Base-by-base conservation (phyloP, 2,797 vertebrate genomes). In the Clamator glandarius region DNA sequence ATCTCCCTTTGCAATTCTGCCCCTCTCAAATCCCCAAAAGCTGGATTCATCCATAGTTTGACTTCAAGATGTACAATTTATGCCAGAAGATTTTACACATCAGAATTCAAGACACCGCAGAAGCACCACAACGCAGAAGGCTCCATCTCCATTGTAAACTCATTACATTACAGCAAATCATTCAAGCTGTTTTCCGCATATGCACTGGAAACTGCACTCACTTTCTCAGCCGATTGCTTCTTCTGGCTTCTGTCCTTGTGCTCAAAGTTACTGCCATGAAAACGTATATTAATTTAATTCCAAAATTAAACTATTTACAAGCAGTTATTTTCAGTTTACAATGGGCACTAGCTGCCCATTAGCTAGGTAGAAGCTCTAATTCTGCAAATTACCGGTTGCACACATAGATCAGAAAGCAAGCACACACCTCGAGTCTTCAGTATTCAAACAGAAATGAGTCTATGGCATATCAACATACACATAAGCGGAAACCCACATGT, bases 381-480 rank as follows among this genome's bases (percentile, higher is more conserved):
- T 70, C 55, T 3, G 3, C 1, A 1, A 44, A 54, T 51, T 18
- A 41, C 26, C 1, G 1, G 28, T 51, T 75, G 39, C 25, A n/a
- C 33, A 41, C 25, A 48, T 72, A 59, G 44, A 77, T 57, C 20
- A 67, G 61, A 69, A 79, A 79, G 39, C 36, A 76, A 74, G 57
- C 80, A 29, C 4, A 6, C 33, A 74, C 8, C 48, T 55, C 4
- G 4, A 15, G 17, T 26, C 66, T 61, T 39, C 0, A 0, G 13
- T 28, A 41, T 44, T 80, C 28, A 66, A 78, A 39, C 6, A 75
- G 46, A 51, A 91, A 72, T 5, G 1, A 67, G 19, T 12, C 44
- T n/a, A 12, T 0, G 13, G 57, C 3, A 1, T 7, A 62, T 26
- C 39, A 73, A 41, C 15, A 15, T 3, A 33, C 14, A 5, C 3